Conservation (phyloP, 2,888 invertebrate genomes). For the Halocaridina rubra region DNA sequence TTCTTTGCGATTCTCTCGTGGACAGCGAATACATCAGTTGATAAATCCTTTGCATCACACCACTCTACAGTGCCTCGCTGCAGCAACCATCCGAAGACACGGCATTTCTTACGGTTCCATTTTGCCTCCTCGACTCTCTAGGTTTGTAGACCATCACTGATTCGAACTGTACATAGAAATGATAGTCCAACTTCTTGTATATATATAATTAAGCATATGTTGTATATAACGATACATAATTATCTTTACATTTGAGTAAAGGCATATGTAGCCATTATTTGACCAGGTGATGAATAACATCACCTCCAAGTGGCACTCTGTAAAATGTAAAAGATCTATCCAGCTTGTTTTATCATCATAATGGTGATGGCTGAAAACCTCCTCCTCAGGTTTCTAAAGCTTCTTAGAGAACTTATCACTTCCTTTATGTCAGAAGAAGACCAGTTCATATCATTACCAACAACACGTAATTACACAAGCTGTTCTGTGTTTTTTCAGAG, state of each 20-base stretch:
- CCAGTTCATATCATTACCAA: too few relatives aligned
- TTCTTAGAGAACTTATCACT: slow-evolving; percentile 35
- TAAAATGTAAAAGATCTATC: slow-evolving; percentile 40
- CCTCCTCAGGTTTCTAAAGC: slow-evolving; percentile 7
- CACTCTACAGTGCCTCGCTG: slow-evolving; percentile 86
- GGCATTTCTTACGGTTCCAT: slow-evolving; percentile 35
- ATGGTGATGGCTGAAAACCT: slow-evolving; percentile 2
- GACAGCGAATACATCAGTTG: slow-evolving; percentile 75
- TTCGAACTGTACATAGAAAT: slow-evolving; percentile 30
- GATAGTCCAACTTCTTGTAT: slow-evolving; percentile 37
- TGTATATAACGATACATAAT: not conserved
- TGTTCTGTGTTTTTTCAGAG: not conserved
- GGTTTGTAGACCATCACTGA: slow-evolving; percentile 62
- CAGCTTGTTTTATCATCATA: slow-evolving; percentile 3
- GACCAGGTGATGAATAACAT: slow-evolving; percentile 46
- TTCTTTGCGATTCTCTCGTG: slow-evolving; percentile 72
- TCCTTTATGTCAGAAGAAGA: too few relatives aligned
- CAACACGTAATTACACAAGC: too few relatives aligned
- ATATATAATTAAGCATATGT: slow-evolving; percentile 48
- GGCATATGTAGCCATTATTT: slow-evolving; percentile 56
- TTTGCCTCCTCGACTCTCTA: slow-evolving; percentile 49
- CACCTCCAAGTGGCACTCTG: slow-evolving; percentile 57
- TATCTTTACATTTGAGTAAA: slow-evolving; percentile 60
- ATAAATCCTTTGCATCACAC: slow-evolving; percentile 83
- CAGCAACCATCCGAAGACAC: slow-evolving; percentile 75